These are phyloP conservation scores for Nephila pilipes DNA, from an alignment of 1,140 invertebrate species.

Conservation along the genomic window DNA sequence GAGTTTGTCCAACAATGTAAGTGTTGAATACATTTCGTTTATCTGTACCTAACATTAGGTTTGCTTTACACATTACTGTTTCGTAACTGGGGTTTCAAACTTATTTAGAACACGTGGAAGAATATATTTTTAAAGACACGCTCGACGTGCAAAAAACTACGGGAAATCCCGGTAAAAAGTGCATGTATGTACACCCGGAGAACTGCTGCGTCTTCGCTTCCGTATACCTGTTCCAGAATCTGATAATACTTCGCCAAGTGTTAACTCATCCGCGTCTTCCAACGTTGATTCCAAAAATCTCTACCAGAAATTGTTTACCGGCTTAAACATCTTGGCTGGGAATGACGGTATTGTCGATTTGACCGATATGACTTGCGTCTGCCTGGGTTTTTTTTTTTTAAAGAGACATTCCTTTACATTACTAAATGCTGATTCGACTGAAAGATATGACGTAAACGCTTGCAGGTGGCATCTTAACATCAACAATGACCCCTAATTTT, in stretches of 20 bases:
- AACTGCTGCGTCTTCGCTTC: background rate
- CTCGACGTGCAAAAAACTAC: background rate
- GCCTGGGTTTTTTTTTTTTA: background rate
- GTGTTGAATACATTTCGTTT: too few relatives aligned
- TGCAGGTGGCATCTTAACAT: too few relatives aligned
- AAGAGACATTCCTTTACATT: background rate
- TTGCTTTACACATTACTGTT: too few relatives aligned
- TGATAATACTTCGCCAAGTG: conserved; percentile 3
- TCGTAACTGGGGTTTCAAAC: too few relatives aligned
- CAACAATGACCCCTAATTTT: too few relatives aligned
- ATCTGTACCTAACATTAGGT: too few relatives aligned
- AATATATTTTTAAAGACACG: background rate
- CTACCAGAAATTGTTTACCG: background rate
- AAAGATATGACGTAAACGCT: too few relatives aligned
- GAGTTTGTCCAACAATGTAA: too few relatives aligned
- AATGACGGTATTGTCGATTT: background rate
- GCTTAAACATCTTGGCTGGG: background rate
- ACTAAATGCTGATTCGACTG: too few relatives aligned
- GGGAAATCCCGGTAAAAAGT: background rate
- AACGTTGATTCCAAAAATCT: too few relatives aligned
- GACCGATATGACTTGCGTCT: background rate
- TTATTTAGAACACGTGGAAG: too few relatives aligned
- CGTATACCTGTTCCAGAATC: conserved; percentile 13
- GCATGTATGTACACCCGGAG: background rate
- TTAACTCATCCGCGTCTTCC: background rate